A percentile compares a stretch with the other conserved stretches of the same genome.
Conservation (phyloP, 2,797 vertebrate species). For the Manis crassicaudata region DNA sequence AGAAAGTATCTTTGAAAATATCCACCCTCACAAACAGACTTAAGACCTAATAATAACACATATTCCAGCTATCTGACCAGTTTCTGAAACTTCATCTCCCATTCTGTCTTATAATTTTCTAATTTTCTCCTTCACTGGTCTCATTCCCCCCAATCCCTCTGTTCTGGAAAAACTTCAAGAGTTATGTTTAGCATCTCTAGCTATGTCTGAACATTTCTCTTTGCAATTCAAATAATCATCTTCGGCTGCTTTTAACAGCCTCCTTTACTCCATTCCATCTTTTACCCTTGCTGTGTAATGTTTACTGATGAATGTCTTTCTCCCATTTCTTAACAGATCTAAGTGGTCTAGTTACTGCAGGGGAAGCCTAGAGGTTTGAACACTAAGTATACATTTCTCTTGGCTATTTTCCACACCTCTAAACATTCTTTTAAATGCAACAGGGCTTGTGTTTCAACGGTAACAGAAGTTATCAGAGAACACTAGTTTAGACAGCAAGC, state of each 20-base stretch:
- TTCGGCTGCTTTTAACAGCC: constrained; percentile 62
- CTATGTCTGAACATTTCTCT: constrained; percentile 67
- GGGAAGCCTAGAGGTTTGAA: constrained; percentile 54
- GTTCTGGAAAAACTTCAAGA: constrained; percentile 78
- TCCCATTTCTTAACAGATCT: constrained; percentile 61
- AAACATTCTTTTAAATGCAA: constrained; percentile 70
- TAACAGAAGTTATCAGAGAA: constrained; percentile 83
- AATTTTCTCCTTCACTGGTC: constrained; percentile 82
- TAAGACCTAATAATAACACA: constrained; percentile 74
- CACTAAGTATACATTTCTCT: constrained; percentile 67
- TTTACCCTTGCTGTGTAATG: constrained; percentile 74
- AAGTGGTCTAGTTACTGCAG: constrained; percentile 59
- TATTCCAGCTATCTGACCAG: constrained; percentile 65
- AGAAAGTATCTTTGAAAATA: constrained; percentile 20
- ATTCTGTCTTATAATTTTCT: constrained; percentile 79
- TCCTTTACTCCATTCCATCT: constrained; percentile 66
- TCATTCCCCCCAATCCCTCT: constrained; percentile 71
- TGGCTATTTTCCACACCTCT: constrained; percentile 78
- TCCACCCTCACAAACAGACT: constrained; percentile 66
- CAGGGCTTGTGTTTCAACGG: constrained; percentile 62
- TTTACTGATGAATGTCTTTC: constrained; percentile 73
- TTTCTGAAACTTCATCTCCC: constrained; percentile 69
- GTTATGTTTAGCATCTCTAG: constrained; percentile 67
- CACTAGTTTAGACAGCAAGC: constrained; percentile 80
- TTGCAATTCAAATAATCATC: constrained; percentile 78